phyloP scores from a whole-genome alignment of 2,113 vertebrate genomes.

The Dicentrarchus labrax region DNA sequence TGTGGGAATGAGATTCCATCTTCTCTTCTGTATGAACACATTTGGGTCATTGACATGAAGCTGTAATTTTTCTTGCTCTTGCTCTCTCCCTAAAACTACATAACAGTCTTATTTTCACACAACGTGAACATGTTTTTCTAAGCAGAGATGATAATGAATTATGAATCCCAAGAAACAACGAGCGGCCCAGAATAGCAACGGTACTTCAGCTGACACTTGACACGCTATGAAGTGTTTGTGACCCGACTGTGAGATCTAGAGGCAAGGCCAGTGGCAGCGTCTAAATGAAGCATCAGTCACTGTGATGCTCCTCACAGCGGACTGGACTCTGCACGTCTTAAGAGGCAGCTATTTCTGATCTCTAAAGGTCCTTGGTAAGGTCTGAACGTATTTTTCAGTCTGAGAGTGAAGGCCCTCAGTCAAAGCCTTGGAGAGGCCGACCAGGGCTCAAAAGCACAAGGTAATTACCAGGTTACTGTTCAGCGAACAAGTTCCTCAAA shows the following conservation, averaged over 20 bases:
- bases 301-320: conserved; percentile 51
- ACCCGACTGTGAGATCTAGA: conserved; percentile 56
- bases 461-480: conserved; percentile 67
- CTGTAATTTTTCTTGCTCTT: background rate
- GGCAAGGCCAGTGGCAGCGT: conserved; percentile 37
- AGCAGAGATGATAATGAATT: conserved; percentile 43
- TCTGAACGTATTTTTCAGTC: conserved; percentile 38
- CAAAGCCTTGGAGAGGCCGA: conserved; percentile 51
- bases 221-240: conserved; percentile 63
- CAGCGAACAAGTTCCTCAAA: conserved; percentile 36
- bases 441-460: conserved; percentile 29
- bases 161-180: conserved; percentile 37
- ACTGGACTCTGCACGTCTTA: conserved; percentile 46
- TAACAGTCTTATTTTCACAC: conserved; percentile 4
- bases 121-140: conserved; percentile 8
- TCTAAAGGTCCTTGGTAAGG: conserved; percentile 52
- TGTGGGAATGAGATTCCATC: conserved; percentile 47
- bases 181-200: conserved; percentile 44
- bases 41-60: conserved; percentile 29
- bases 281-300: conserved; percentile 61
- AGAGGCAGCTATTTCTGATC: conserved; percentile 68
- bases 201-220: conserved; percentile 60
- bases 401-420: conserved; percentile 35
- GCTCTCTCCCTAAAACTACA: background rate
- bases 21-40: conserved; percentile 35